These are phyloP conservation scores for Rotaria sp. DNA, from an alignment of 2,888 invertebrate genomes.

Conservation along the genomic window DNA sequence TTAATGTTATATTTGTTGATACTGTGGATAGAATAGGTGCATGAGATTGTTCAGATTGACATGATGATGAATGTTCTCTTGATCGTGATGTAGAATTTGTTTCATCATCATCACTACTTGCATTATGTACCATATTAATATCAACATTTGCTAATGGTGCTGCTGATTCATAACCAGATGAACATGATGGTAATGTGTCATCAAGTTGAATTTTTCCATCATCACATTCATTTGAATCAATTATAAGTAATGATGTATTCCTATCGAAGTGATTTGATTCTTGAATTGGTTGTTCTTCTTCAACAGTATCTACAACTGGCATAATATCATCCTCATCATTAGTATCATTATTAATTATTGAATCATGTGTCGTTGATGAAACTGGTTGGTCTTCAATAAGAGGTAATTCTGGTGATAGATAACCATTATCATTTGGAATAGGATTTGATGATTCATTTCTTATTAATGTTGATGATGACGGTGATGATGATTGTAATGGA, in stretches of 20 bases:
- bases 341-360: too few species aligned
- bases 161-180: constrained; percentile 23
- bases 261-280: not conserved
- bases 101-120: not conserved
- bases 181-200: constrained; percentile 23
- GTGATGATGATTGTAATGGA: too few species aligned
- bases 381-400: not conserved
- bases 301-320: not conserved
- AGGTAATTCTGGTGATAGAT: not conserved
- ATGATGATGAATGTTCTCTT: not conserved
- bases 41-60: not conserved
- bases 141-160: not conserved
- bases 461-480: not conserved
- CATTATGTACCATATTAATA: not conserved
- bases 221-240: not conserved
- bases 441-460: not conserved
- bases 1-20: not conserved
- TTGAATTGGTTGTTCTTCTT: not conserved
- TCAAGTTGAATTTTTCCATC: not conserved
- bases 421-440: not conserved
- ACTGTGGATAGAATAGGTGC: not conserved
- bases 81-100: not conserved
- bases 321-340: not conserved
- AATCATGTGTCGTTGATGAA: too few species aligned
- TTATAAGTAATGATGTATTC: not conserved